These are phyloP conservation scores for Eulemur rufifrons DNA, from an alignment of 2,113 vertebrate genomes.

Conservation along the genomic window DNA sequence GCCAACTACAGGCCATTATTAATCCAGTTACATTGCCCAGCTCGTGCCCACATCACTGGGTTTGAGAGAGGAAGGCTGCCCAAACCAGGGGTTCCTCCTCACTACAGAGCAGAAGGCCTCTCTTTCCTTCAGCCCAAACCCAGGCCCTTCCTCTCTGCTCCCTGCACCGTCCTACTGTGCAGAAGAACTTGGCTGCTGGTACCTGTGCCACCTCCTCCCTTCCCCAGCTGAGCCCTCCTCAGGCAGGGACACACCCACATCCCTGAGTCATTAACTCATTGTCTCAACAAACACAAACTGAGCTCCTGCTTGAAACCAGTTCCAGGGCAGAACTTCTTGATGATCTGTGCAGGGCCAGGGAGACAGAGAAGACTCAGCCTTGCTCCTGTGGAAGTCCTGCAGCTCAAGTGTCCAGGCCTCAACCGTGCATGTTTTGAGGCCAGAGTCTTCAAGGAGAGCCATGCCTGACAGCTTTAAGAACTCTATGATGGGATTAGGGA, in stretches of 20 bases:
- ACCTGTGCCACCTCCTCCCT: neutral
- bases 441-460: neutral
- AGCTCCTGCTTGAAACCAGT: neutral
- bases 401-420: neutral
- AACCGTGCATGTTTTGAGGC: neutral
- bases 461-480: neutral
- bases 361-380: neutral
- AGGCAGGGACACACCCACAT: neutral
- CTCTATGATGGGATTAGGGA: neutral
- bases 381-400: neutral
- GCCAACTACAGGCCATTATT: neutral
- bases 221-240: neutral
- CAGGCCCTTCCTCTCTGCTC: neutral
- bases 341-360: neutral
- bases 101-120: neutral
- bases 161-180: neutral
- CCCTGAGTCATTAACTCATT: neutral
- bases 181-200: neutral
- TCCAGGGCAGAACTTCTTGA: neutral
- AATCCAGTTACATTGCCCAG: neutral
- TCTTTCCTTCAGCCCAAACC: neutral
- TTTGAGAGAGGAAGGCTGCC: neutral
- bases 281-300: neutral
- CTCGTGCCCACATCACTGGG: neutral
- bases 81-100: neutral